Base-by-base conservation (phyloP, 2,797 vertebrate genomes). In the Morus bassanus region DNA sequence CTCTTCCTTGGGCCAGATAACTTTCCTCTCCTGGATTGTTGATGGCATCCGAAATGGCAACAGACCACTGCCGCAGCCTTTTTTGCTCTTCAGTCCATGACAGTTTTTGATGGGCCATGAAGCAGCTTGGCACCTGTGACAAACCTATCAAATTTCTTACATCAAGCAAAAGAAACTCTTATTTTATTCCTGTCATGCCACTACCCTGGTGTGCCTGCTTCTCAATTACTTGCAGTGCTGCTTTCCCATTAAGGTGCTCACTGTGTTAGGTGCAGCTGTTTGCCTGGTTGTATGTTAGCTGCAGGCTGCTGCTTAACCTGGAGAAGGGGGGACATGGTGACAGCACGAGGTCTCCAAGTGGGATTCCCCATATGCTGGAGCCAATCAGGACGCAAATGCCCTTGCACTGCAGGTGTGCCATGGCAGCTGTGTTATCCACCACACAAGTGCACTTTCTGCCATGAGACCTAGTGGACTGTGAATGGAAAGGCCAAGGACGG, bases 141-240 rank as follows among this genome's bases (percentile, higher is more conserved):
- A 83, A 93, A 83, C 22, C 31, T 76, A 16, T 74, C 51, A 56
- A 30, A 74, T 92, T 88, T 83, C 68, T 69, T 64, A n/a, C 24
- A 33, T 11, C 22, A 22, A n/a, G 45, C 19, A 21, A 65, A 82
- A 85, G 15, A 63, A 86, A 33, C 45, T 81, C 25, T 48, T 59
- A 17, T 74, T 88, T 89, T 51, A 64, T 85, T 53, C 39, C 37
- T 82, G 27, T 82, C 73, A 35, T 50, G n/a, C 37, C 31, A 30
- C 28, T 57, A 88, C 21, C n/a, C 45, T 0, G 0, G 10, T 35
- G 45, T 43, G 21, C 43, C 61, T 28, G 13, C n/a, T 75, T 88
- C 69, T 80, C 61, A 35, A 0, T 77, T 64, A 50, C 39, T n/a
- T 28, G 13, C 46, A 56, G 41, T 27, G 13, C 18, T 73, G 39